Evolutionary conservation across 2,797 vertebrate species (phyloP), one percentile per base, ranked within the genome.

Genomic region (Catostomus latipinnis): DNA sequence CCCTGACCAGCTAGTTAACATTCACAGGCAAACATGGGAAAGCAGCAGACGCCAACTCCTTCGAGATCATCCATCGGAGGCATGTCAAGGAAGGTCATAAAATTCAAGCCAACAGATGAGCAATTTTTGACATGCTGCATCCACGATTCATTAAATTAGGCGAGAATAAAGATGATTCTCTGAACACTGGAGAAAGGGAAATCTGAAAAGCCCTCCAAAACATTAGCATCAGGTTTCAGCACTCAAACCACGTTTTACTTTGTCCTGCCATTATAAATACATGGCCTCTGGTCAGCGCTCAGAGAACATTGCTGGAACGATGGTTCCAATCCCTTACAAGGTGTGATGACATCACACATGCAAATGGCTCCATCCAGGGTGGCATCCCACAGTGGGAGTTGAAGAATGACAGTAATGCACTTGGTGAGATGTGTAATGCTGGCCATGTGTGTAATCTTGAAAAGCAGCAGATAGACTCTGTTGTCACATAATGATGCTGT

Each of bases 1-100:
- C 84, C 89, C 93, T 93, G 84, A 91, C 91, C 88, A 90, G 91
- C 93, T 96, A 95, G 94, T 97, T 96, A 96, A 93, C 94, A 97
- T 97, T 96, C 96, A 96, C 90, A 93, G 91, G 93, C 90, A 91
- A 93, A 90, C 88, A 91, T 85, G 86, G 84, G 84, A 87, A 87
- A 92, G 92, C 91, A 93, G 93, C 91, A 82, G 92, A 66, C 76
- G 75, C 82, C 84, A 83, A 82, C 82, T 71, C 87, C 84, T 77
- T 58, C 68, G 65, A 71, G 61, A 76, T 66, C 66, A 48, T 13
- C 62, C 67, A 56, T 22, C 49, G 61, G 80, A 56, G 61, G 9
- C 48, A 57, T 14, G 61, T 68, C 63, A 69, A 62, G 70, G 13
- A 76, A 80, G 78, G 82, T 80, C 78, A 80, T 71, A 53, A 13